These are phyloP conservation scores for Pangasius sanitwongsei DNA, from an alignment of 2,797 vertebrate genomes.

Conservation along the genomic window DNA sequence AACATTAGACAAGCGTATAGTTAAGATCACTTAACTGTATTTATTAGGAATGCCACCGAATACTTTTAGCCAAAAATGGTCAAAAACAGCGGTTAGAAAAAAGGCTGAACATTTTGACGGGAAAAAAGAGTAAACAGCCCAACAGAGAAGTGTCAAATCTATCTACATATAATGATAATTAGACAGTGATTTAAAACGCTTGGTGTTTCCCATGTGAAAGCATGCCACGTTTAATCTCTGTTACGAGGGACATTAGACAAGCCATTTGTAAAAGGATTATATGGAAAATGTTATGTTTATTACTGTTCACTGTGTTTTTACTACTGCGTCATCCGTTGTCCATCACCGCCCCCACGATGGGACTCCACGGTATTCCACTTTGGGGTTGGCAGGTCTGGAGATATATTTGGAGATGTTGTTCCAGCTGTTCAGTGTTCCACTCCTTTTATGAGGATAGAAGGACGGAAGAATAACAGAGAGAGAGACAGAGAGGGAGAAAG, in stretches of 20 bases:
- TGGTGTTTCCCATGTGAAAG: not conserved
- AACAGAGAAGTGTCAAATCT: not conserved
- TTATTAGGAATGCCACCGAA: not conserved
- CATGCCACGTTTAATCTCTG: not conserved
- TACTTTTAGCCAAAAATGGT: not conserved
- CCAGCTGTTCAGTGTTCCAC: conserved; percentile 54
- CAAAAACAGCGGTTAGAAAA: not conserved
- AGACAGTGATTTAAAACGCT: not conserved
- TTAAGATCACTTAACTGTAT: not conserved
- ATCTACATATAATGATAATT: not conserved
- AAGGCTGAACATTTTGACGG: not conserved
- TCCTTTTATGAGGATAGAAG: conserved; percentile 56
- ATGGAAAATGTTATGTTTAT: not conserved
- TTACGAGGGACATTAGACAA: not conserved
- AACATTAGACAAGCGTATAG: not conserved
- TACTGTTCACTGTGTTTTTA: not conserved
- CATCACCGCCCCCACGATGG: not conserved
- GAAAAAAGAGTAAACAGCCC: not conserved
- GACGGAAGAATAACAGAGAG: not conserved
- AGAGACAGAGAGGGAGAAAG: not conserved
- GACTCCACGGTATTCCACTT: not conserved
- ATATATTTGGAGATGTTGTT: conserved; percentile 58
- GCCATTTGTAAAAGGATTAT: not conserved
- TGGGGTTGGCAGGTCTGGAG: conserved; percentile 9
- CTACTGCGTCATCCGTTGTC: not conserved